Base-by-base conservation (phyloP, 2,888 invertebrate species). In the Ophonus ardosiacus region DNA sequence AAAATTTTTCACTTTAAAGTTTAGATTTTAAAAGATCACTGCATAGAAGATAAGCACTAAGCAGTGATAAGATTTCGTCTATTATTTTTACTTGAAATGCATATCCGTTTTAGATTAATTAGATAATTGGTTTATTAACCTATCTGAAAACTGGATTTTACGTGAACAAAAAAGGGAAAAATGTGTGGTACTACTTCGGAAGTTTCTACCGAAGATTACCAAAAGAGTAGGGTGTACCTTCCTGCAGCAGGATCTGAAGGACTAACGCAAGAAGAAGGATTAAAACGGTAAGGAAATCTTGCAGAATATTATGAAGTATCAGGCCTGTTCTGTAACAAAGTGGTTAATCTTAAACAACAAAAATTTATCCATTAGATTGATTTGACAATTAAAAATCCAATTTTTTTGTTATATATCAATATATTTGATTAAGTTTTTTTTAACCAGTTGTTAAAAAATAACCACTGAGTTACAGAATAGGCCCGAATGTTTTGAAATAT, bases 231-330 rank as follows among this genome's bases (percentile, higher is more conserved):
- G 17, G 76, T 83, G 7, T 83, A 83, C 76, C 59, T 76, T 17
- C 83, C 83, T 17, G 38, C 83, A 17, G 76, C 61, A 17, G 83
- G 61, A 59, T 15, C 38, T 3, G 59, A 76, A 74, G 83, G 83
- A 40, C 6, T 83, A 38, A 61, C 74, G 18, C 83, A 83, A 15
- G 61, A 76, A 6, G 83, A 83, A 38, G 74, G 61, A 38, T 10
- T 83, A 61, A 56, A 40, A 57, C 57, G 76, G 83, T 83, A 82
- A 65, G 21, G 38, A 65, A 65, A 31, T 31, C 38, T 51, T 13
- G 10, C 13, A 51, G 4, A 10, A 17, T 31, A 61, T 61, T 61
- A 15, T 18, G 10, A 61, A 24, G 3, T 24, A 24, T 3, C 24
- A 3, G n/a, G n/a, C n/a, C n/a, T n/a, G n/a, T n/a, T n/a, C n/a